Percentiles rank a stretch among this genome's conserved stretches.
Conservation (phyloP, 2,888 invertebrate genomes). For the Andricus curvator region DNA sequence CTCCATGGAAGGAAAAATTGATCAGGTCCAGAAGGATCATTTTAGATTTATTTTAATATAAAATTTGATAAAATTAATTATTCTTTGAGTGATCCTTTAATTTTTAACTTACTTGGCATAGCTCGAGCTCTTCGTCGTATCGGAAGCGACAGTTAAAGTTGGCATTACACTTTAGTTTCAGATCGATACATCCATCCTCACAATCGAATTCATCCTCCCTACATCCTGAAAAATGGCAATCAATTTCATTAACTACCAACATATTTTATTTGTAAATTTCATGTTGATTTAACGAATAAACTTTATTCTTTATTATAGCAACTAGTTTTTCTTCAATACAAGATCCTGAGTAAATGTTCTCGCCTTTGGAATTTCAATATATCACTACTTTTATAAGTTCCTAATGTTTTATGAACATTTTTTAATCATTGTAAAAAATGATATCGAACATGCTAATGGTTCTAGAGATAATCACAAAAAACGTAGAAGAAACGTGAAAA, state of each 20-base stretch:
- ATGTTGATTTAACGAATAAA: background rate
- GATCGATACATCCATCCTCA: conserved; percentile 91
- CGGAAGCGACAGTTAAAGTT: conserved; percentile 90
- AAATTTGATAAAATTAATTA: too few relatives aligned
- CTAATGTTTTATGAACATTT: too few relatives aligned
- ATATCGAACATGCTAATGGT: too few relatives aligned
- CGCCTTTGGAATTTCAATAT: too few relatives aligned
- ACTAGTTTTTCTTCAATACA: background rate
- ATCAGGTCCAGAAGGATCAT: too few relatives aligned
- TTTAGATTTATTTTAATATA: too few relatives aligned
- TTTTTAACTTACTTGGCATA: conserved; percentile 78
- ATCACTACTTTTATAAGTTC: too few relatives aligned
- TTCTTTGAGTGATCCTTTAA: background rate
- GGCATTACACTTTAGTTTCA: conserved; percentile 85
- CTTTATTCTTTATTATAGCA: background rate
- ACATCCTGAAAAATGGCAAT: conserved; percentile 76
- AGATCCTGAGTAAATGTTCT: too few relatives aligned
- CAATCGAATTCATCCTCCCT: conserved; percentile 87
- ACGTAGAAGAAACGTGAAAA: too few relatives aligned
- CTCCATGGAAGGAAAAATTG: too few relatives aligned
- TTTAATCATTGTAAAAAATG: too few relatives aligned
- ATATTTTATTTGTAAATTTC: background rate
- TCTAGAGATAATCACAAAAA: too few relatives aligned
- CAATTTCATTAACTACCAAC: background rate
- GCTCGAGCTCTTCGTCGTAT: conserved; percentile 86